Evolutionary conservation across 2,797 vertebrate species (phyloP), one percentile per base, ranked within the genome.

Genomic region (Coracias cyanogaster): DNA sequence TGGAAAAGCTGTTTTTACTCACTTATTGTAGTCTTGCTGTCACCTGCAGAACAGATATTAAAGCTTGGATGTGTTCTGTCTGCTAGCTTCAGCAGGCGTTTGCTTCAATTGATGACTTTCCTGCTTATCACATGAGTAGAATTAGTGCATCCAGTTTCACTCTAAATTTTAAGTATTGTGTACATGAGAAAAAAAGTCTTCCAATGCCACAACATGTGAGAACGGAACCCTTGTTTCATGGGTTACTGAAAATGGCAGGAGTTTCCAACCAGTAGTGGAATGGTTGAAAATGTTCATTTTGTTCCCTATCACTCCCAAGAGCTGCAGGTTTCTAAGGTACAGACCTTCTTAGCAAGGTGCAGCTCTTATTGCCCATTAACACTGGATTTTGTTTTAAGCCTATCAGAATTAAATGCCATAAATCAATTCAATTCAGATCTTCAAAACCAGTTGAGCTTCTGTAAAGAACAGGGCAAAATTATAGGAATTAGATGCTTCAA

Each of bases 301-400:
- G 3, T n/a, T 15, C 16, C 14, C 9, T 5, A n/a, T 51, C 3
- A 1, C 15, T 16, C 15, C 0, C 13, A 46, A 7, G 37, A 57
- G 37, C 20, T 58, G 33, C 37, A 88, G 31, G 37, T 22, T 60
- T 58, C 66, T 26, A 61, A 35, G 25, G 51, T 60, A 22, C 57
- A 21, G 51, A 55, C 6, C 7, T 76, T 60, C 76, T 65, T 22
- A 43, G 33, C 41, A 65, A 81, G 55, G 29, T 57, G 43, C 62
- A 46, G 20, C 39, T 82, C 12, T 35, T 82, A 17, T 22, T 67
- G 37, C 31, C 28, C 73, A 2, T 67, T 31, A 73, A 31, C 35
- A 26, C 9, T 25, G 29, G 18, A 18, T 66, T 60, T 82, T 72
- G 43, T 43, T 43, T 60, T 60, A 49, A 67, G 16, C 16, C 8